Evolutionary conservation across 2,888 invertebrate species (phyloP).

Genomic region (Laspeyria flexula): DNA sequence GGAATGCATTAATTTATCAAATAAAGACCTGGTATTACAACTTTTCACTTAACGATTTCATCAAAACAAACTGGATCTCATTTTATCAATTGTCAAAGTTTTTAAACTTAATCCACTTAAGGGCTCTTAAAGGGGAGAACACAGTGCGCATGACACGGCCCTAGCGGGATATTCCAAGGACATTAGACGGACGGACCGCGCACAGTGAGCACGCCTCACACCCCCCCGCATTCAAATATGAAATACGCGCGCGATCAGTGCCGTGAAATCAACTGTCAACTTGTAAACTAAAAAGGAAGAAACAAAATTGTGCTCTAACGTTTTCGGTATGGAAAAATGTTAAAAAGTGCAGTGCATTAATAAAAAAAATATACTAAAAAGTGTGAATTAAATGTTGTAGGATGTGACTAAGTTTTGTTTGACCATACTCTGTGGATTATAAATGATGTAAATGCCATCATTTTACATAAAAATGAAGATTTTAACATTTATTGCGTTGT

Average conservation of each 20-base stretch:
- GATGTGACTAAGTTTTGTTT: constrained; percentile 59
- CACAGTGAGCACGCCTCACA: constrained; percentile 56
- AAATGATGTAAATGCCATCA: constrained; percentile 53
- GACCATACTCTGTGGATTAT: constrained; percentile 22
- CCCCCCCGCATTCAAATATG: constrained; percentile 57
- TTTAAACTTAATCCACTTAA: constrained; percentile 85
- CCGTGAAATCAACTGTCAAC: constrained; percentile 56
- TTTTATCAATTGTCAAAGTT: constrained; percentile 84
- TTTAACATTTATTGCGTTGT: constrained; percentile 68
- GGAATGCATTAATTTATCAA: constrained; percentile 41
- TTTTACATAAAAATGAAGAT: constrained; percentile 71
- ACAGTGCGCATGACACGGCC: constrained; percentile 79
- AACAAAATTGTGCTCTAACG: constrained; percentile 21
- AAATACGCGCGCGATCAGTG: constrained; percentile 67
- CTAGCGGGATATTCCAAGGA: constrained; percentile 81
- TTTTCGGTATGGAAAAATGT: constrained; percentile 26
- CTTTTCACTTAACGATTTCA: constrained; percentile 75
- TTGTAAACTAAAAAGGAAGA: constrained; percentile 36
- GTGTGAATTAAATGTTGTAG: constrained; percentile 28
- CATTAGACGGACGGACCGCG: constrained; percentile 66
- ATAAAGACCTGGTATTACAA: constrained; percentile 57
- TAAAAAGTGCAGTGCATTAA: constrained; percentile 41
- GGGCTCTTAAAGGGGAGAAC: constrained; percentile 75
- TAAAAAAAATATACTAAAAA: constrained; percentile 24
- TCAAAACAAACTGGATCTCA: constrained; percentile 78